A percentile compares a stretch with the other conserved stretches of the same genome.
phyloP scores from a whole-genome alignment of 1,140 invertebrate genomes.

The Lysiphlebus fabarum region DNA sequence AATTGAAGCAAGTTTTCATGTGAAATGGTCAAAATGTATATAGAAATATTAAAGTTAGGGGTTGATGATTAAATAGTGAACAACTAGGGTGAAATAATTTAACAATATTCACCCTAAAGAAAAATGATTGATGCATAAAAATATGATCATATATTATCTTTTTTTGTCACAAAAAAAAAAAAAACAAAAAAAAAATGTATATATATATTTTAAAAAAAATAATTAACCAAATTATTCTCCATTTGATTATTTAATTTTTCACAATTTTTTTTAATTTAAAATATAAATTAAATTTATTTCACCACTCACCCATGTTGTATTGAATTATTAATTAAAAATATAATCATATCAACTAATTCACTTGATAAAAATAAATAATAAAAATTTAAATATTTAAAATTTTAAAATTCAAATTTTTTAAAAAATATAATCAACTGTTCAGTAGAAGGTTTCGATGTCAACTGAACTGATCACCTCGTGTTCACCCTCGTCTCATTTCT shows the following conservation, averaged over 20 bases:
- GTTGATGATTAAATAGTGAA: slow-evolving; percentile 11
- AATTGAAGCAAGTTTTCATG: slow-evolving; percentile 11
- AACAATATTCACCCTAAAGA: slow-evolving; percentile 27
- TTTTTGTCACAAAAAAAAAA: neutral
- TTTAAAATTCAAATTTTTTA: neutral
- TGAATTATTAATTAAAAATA: too few relatives aligned
- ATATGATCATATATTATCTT: too few relatives aligned
- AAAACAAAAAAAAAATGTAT: slow-evolving; percentile 1
- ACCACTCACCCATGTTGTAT: too few relatives aligned
- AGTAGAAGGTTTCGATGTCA: neutral
- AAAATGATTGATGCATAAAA: neutral
- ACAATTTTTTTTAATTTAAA: too few relatives aligned
- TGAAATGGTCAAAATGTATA: neutral
- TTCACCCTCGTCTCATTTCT: slow-evolving; percentile 8
- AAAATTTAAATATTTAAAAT: neutral
- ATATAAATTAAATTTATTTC: too few relatives aligned
- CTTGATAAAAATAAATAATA: neutral
- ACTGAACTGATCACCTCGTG: slow-evolving; percentile 24
- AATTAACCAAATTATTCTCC: too few relatives aligned
- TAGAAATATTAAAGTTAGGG: neutral
- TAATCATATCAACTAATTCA: too few relatives aligned
- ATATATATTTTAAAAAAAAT: too few relatives aligned
- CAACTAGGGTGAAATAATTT: slow-evolving; percentile 37
- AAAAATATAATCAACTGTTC: neutral
- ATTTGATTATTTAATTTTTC: too few relatives aligned